Base-by-base conservation (phyloP, 2,797 vertebrate genomes). In the Arrhamphus sclerolepis region DNA sequence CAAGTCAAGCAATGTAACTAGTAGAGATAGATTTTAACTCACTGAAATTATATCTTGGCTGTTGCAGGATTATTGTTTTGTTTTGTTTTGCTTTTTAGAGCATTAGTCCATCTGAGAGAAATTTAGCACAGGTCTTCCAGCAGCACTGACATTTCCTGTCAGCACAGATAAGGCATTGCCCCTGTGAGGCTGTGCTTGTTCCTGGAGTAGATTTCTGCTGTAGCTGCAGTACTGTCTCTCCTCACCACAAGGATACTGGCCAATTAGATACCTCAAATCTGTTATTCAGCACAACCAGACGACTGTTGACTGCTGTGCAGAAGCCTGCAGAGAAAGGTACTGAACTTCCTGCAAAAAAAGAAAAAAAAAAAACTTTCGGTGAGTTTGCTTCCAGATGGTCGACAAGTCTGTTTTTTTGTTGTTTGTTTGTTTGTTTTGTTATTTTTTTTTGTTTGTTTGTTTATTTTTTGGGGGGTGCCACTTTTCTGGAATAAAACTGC, bases 211-310 rank as follows among this genome's bases (percentile, higher is more conserved):
- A 63, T 86, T 86, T 88, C 71, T 41, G 76, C 87, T 81, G 85
- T 41, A 80, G 81, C 83, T 66, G 87, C 89, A 89, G 41, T 80
- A 76, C 84, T 85, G 82, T 87, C 84, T 82, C 41, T 51, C 62
- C 64, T 81, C 77, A 65, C 79, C 5, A 26, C 66, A 19, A 80
- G 77, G 72, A 80, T 66, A 70, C 71, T 22, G 70, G 80, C 84
- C 85, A 91, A 89, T 92, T 90, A 89, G 78, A 78, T 72, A 56
- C 62, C 71, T 64, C 16, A 79, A 89, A 87, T 86, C 58, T 78
- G 64, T 84, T 88, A 77, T 89, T 89, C 90, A 85, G 87, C 87
- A 82, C 77, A 90, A 84, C 62, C 77, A 87, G 87, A 84, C 82
- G 76, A 77, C 65, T 89, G 77, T 82, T 78, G 65, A 89, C 82